Base-by-base conservation (phyloP, 2,888 invertebrate genomes). In the Lepidocyrtinus sp. region DNA sequence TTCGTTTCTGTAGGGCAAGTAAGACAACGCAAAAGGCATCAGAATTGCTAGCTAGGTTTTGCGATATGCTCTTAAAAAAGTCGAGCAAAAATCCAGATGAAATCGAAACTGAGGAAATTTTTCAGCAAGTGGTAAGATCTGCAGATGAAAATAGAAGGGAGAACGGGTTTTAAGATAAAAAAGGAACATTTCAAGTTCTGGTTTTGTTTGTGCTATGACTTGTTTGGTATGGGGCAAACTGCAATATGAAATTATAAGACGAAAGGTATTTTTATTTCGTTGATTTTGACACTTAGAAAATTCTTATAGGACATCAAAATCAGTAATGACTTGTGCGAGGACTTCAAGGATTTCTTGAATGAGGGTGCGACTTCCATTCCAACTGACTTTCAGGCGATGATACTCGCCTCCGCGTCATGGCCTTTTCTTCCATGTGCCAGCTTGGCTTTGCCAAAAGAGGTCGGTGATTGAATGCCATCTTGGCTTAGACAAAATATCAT, bases 21-120 rank as follows among this genome's bases (percentile, higher is more conserved):
- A 85, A 82, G 61, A 63, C 36, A 36, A 36, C 78, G 21, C 90
- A 90, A 84, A 99, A 99, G 90, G 97, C 97, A 82, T 99, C 99
- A 0, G 99, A 99, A 89, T 91, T 99, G 84, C 91, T 99, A 83
- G 99, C 99, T 82, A 96, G 97, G 90, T 99, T 98, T 90, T 99
- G 99, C 91, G 99, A 99, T 91, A 90, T 97, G 85, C 90, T 99
- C 87, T 91, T 99, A 86, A 98, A 98, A 90, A 99, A 99, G 89
- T 96, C 96, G 86, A 97, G 97, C 88, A 98, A 98, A 91, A 99
- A 99, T 90, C 97, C 98, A 0, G 99, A 99, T 89, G 99, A 99
- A 89, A 96, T 96, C 0, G 99, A 99, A 88, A 91, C 99, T 12
- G 99, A 99, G 89, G 98, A 99, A 88, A 97, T 97, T 63, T 91